These are phyloP conservation scores for Microplitis mediator DNA, from an alignment of 1,140 invertebrate genomes.

Conservation along the genomic window DNA sequence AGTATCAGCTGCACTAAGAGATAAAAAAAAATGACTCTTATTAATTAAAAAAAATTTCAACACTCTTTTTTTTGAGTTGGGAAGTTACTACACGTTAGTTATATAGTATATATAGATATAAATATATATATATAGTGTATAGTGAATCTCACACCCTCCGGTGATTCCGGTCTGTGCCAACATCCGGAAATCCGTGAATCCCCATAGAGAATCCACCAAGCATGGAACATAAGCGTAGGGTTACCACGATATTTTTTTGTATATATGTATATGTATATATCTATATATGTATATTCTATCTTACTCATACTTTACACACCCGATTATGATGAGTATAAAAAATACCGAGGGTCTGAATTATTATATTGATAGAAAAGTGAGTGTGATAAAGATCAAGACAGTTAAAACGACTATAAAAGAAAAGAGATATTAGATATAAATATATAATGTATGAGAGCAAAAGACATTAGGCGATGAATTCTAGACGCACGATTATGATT, in stretches of 20 bases:
- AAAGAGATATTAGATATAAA: background rate
- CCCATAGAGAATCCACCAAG: constrained; percentile 25
- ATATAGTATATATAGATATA: background rate
- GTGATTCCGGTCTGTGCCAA: constrained; percentile 24
- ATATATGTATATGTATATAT: background rate
- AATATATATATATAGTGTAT: background rate
- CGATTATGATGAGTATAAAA: constrained; percentile 1
- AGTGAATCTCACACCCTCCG: constrained; percentile 21
- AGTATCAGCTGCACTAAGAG: no score
- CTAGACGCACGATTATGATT: constrained; percentile 28
- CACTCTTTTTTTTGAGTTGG: background rate
- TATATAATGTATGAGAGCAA: background rate
- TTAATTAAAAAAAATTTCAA: no score
- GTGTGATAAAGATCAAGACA: background rate
- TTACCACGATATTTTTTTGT: constrained; percentile 14
- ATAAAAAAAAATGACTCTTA: no score
- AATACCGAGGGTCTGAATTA: background rate
- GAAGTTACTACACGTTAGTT: background rate
- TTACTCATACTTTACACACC: background rate
- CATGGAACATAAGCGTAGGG: constrained; percentile 30
- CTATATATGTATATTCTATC: background rate
- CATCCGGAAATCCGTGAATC: constrained; percentile 21
- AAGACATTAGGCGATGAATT: constrained; percentile 21
- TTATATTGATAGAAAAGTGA: background rate
- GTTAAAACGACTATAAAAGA: background rate